A percentile compares a stretch with the other conserved stretches of the same genome.
Conservation (phyloP, 1,140 invertebrate genomes). For the Cherax destructor region DNA sequence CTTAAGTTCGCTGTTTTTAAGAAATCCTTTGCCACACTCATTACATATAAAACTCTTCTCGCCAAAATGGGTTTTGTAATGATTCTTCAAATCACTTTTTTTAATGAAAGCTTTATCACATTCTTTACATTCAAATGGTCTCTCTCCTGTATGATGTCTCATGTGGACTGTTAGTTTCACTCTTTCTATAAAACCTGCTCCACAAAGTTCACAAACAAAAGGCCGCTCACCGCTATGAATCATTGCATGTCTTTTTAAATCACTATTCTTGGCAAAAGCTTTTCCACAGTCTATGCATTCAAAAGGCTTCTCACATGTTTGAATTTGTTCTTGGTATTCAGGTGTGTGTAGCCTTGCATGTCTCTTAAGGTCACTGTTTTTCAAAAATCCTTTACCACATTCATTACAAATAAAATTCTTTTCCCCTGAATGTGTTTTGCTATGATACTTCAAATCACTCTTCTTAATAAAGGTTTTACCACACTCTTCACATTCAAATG, state of each 20-base stretch:
- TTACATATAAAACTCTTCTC: slow-evolving; percentile 46
- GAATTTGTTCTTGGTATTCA: slow-evolving; percentile 15
- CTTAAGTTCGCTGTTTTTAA: slow-evolving; percentile 57
- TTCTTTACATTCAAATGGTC: slow-evolving; percentile 53
- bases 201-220: slow-evolving; percentile 33
- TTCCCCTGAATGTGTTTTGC: slow-evolving; percentile 46
- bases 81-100: slow-evolving; percentile 53
- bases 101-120: slow-evolving; percentile 52
- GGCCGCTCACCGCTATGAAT: slow-evolving; percentile 46
- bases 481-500: slow-evolving; percentile 56
- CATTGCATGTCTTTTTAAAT: slow-evolving; percentile 47
- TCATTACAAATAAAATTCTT: slow-evolving; percentile 50
- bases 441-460: slow-evolving; percentile 50
- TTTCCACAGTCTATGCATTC: slow-evolving; percentile 32
- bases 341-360: slow-evolving; percentile 43
- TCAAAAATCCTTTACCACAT: slow-evolving; percentile 48
- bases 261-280: slow-evolving; percentile 28
- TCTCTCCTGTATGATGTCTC: slow-evolving; percentile 46
- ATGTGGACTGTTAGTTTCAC: slow-evolving; percentile 31
- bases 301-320: slow-evolving; percentile 27
- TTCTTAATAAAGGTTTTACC: slow-evolving; percentile 53
- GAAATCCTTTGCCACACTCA: slow-evolving; percentile 53
- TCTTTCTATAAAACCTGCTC: slow-evolving; percentile 28
- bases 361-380: slow-evolving; percentile 52
- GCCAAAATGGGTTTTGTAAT: slow-evolving; percentile 46